Conservation (phyloP, 2,888 invertebrate species). For the Dryadula phaetusa region DNA sequence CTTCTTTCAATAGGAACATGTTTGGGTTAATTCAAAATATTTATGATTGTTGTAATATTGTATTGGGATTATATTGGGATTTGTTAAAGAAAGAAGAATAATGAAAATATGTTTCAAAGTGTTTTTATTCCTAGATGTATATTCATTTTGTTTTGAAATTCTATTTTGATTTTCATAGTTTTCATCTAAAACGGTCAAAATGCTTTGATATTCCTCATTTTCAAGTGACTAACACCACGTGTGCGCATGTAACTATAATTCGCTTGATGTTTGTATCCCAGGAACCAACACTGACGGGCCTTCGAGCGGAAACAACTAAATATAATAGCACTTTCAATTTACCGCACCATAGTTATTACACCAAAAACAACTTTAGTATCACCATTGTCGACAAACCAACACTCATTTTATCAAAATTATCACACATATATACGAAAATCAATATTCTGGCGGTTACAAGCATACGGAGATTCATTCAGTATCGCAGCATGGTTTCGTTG, state of each 20-base stretch:
- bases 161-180: not conserved
- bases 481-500: slow-evolving; percentile 80
- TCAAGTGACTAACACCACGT: slow-evolving; percentile 59
- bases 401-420: slow-evolving; percentile 22
- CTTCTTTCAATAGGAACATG: slow-evolving; percentile 13
- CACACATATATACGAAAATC: slow-evolving; percentile 24
- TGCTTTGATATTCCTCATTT: slow-evolving; percentile 40
- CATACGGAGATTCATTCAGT: slow-evolving; percentile 65
- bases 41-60: not conserved
- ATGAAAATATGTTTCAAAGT: not conserved
- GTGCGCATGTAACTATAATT: slow-evolving; percentile 75
- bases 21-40: not conserved
- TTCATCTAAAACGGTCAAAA: not conserved
- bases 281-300: slow-evolving; percentile 81
- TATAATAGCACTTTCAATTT: slow-evolving; percentile 41
- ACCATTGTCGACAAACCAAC: slow-evolving; percentile 15
- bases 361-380: slow-evolving; percentile 21
- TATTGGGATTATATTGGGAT: no score
- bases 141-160: not conserved
- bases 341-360: slow-evolving; percentile 39
- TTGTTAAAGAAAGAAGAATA: no score
- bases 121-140: not conserved
- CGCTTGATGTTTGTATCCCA: slow-evolving; percentile 81
- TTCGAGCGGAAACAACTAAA: slow-evolving; percentile 71
- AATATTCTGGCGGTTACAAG: slow-evolving; percentile 54